Evolutionary conservation across 2,113 vertebrate genomes (phyloP).

Genomic region (Brachyhypopomus gauderio): DNA sequence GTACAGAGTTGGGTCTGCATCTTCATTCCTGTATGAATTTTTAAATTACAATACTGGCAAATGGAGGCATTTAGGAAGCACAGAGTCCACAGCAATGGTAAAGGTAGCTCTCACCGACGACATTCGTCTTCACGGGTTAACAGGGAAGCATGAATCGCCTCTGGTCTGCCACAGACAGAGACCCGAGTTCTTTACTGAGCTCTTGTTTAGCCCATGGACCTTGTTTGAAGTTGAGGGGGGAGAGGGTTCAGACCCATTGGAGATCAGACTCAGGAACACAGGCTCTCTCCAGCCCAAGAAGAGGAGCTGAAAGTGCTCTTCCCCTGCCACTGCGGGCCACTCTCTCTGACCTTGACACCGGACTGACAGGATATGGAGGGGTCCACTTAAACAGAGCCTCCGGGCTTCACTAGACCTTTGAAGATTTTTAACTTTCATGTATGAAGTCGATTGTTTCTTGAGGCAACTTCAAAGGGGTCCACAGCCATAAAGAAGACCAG

Average conservation of each 20-base stretch:
- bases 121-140: background rate
- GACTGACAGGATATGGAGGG: constrained; percentile 7
- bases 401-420: constrained; percentile 65
- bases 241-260: background rate
- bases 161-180: constrained; percentile 4
- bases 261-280: constrained; percentile 12
- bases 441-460: constrained; percentile 74
- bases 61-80: too few species aligned
- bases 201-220: background rate
- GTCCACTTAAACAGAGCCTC: constrained; percentile 60
- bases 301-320: constrained; percentile 38
- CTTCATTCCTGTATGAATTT: too few species aligned
- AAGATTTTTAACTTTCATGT: constrained; percentile 72
- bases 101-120: too few species aligned
- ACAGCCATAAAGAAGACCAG: constrained; percentile 56
- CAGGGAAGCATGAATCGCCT: background rate
- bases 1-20: too few species aligned
- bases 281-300: constrained; percentile 45
- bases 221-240: constrained; percentile 23
- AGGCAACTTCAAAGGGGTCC: constrained; percentile 69
- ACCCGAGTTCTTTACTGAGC: constrained; percentile 3
- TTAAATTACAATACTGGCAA: too few species aligned
- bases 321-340: constrained; percentile 27
- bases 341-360: constrained; percentile 45
- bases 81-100: too few species aligned